Evolutionary conservation across 2,888 invertebrate species (phyloP).

Genomic region (Plutella xylostella): DNA sequence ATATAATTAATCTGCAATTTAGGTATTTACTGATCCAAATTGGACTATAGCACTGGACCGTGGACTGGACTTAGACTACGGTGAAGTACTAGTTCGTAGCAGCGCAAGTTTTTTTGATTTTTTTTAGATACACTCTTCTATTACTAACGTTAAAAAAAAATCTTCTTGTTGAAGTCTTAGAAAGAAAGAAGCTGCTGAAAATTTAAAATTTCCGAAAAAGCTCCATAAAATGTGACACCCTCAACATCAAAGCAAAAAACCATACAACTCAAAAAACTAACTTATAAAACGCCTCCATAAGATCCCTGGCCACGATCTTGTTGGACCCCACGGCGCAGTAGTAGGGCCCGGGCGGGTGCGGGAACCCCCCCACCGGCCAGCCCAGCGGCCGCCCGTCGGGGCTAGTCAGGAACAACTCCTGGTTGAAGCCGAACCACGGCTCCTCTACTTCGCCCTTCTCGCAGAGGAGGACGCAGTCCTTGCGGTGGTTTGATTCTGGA

Average conservation of each 20-base stretch:
- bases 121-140: too few species aligned
- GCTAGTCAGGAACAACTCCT: conserved; percentile 62
- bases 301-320: conserved; percentile 81
- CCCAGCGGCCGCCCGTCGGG: conserved; percentile 74
- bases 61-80: too few species aligned
- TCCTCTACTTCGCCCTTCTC: conserved; percentile 70
- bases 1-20: too few species aligned
- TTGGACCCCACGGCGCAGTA: conserved; percentile 88
- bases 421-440: conserved; percentile 82
- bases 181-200: not conserved
- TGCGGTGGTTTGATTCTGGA: conserved; percentile 44
- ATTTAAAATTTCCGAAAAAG: not conserved
- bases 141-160: too few species aligned
- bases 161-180: not conserved
- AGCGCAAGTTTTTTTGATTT: too few species aligned
- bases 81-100: too few species aligned
- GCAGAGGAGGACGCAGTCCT: conserved; percentile 58
- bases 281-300: conserved; percentile 81
- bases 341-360: conserved; percentile 81
- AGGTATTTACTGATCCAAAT: too few species aligned
- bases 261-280: too few species aligned
- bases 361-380: conserved; percentile 78
- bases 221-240: too few species aligned
- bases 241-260: too few species aligned
- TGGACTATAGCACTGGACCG: too few species aligned